These are phyloP conservation scores for Eriocheir sinensis DNA, from an alignment of 1,140 invertebrate genomes.

Conservation along the genomic window DNA sequence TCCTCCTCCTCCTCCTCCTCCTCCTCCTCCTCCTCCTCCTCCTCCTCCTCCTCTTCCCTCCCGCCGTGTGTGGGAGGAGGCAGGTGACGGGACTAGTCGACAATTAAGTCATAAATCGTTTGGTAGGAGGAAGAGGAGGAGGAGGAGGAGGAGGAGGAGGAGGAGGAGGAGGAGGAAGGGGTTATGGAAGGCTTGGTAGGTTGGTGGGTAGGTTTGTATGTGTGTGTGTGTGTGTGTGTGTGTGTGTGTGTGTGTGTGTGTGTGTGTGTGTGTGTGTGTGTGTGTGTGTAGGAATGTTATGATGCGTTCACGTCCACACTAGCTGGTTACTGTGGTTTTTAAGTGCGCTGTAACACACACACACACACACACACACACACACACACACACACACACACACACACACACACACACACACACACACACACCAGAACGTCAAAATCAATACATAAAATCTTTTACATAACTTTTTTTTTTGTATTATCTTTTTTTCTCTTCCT, in stretches of 20 bases:
- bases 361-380: conserved; percentile 49
- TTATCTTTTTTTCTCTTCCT: neutral
- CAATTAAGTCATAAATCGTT: conserved; percentile 58
- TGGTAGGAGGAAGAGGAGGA: neutral
- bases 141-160: neutral
- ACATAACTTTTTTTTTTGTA: too few relatives aligned
- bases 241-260: conserved; percentile 58
- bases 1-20: neutral
- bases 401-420: conserved; percentile 29
- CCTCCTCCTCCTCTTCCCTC: neutral
- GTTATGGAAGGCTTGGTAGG: neutral
- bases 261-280: conserved; percentile 57
- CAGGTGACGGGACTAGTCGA: neutral
- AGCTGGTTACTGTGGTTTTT: neutral
- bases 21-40: neutral
- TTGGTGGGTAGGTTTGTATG: too few relatives aligned
- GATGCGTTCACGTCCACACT: neutral
- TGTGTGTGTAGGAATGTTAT: neutral
- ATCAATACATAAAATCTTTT: neutral
- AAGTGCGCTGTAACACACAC: neutral
- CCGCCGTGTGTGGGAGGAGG: neutral
- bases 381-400: conserved; percentile 38
- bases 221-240: conserved; percentile 36
- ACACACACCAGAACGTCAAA: neutral
- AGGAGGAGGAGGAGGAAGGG: neutral